Conservation (phyloP, 2,113 vertebrate species). For the Microtus oregoni region DNA sequence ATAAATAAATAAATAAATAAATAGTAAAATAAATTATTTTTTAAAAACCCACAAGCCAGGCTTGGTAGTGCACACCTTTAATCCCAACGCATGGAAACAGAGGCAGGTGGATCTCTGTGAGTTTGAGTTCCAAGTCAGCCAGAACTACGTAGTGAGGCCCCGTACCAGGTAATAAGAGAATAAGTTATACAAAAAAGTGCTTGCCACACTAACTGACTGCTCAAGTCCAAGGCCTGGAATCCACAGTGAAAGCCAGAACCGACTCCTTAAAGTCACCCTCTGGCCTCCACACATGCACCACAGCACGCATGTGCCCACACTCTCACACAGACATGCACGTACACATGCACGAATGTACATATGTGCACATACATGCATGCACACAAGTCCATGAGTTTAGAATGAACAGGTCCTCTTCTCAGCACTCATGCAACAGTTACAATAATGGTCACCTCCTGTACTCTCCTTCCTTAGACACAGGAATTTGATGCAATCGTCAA, state of each 20-base stretch:
- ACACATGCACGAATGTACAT: neutral
- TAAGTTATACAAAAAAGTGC: neutral
- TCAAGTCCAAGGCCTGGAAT: neutral
- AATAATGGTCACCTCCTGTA: neutral
- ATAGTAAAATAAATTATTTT: too few relatives aligned
- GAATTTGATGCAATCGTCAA: conserved; percentile 32
- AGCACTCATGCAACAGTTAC: neutral
- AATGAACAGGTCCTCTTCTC: conserved; percentile 41
- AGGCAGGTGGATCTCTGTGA: neutral
- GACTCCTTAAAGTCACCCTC: neutral
- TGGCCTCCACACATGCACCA: neutral
- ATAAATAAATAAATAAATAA: neutral
- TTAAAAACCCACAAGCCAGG: neutral
- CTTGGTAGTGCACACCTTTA: neutral
- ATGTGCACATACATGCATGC: neutral
- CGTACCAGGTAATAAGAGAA: neutral
- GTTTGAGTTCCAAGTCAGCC: neutral
- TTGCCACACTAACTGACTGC: neutral
- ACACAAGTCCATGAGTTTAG: neutral
- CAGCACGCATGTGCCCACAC: neutral
- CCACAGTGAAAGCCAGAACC: neutral
- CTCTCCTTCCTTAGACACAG: neutral
- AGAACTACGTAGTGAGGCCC: neutral
- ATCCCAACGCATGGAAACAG: neutral
- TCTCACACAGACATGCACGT: neutral